phyloP scores from a whole-genome alignment of 2,113 vertebrate genomes.

The Neoarius graeffei region DNA sequence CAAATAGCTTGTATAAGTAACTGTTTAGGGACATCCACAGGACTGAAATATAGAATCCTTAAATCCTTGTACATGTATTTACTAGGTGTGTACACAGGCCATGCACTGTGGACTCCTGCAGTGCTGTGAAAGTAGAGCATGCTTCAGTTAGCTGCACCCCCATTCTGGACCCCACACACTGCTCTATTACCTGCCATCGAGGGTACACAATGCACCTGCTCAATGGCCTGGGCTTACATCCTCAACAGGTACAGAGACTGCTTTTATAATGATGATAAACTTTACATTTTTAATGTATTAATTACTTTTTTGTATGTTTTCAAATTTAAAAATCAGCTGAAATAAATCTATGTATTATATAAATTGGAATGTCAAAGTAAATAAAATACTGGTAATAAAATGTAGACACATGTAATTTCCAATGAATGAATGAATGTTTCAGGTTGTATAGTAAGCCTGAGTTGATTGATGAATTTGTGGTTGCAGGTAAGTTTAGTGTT shows the following conservation, averaged over 20 bases:
- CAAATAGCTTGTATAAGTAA: neutral
- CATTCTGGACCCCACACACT: constrained; percentile 63
- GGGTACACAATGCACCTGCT: constrained; percentile 74
- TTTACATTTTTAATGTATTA: neutral
- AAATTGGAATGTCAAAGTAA: neutral
- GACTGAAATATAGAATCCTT: constrained; percentile 23
- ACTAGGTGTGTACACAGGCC: constrained; percentile 71
- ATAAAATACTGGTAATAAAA: neutral
- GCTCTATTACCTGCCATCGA: constrained; percentile 75
- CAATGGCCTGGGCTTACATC: constrained; percentile 66
- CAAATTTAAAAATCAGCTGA: neutral
- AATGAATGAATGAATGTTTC: neutral
- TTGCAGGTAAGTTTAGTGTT: neutral
- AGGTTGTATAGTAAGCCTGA: neutral
- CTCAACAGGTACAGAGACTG: constrained; percentile 71
- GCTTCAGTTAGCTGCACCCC: constrained; percentile 75
- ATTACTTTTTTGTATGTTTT: neutral
- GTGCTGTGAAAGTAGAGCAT: constrained; percentile 67
- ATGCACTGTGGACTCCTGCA: constrained; percentile 70
- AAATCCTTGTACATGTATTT: constrained; percentile 39
- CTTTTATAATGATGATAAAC: neutral
- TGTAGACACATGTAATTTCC: neutral
- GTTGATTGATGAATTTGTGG: neutral
- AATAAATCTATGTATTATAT: neutral
- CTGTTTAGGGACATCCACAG: neutral